These are phyloP conservation scores for Telmatochromis brichardi DNA, from an alignment of 2,113 vertebrate species.

Conservation along the genomic window DNA sequence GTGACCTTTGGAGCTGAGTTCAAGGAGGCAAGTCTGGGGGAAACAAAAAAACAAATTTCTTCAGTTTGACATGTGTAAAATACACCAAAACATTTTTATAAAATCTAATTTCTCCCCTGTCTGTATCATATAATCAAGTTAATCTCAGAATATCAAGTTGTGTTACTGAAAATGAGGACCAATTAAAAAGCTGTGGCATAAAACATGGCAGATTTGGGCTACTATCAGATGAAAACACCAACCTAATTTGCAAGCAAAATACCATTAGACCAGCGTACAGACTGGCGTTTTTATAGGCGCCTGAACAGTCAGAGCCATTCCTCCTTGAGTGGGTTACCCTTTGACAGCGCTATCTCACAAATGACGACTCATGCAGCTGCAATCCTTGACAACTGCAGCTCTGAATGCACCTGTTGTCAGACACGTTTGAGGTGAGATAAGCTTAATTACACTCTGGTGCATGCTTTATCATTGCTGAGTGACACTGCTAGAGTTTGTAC, in stretches of 20 bases:
- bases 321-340: slow-evolving; percentile 5
- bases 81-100: not conserved
- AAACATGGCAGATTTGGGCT: not conserved
- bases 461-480: slow-evolving; percentile 34
- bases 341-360: slow-evolving; percentile 40
- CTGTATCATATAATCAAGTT: not conserved
- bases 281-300: not conserved
- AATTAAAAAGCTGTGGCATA: not conserved
- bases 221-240: not conserved
- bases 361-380: slow-evolving; percentile 20
- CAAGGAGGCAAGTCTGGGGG: not conserved
- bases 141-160: not conserved
- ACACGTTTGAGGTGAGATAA: slow-evolving; percentile 39
- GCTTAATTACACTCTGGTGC: slow-evolving; percentile 33
- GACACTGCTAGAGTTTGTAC: slow-evolving; percentile 20
- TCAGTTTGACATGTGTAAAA: not conserved
- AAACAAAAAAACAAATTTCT: not conserved
- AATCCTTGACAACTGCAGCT: not conserved
- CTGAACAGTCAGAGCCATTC: not conserved
- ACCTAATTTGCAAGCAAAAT: not conserved
- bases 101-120: not conserved
- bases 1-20: slow-evolving; percentile 38
- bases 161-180: not conserved
- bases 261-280: not conserved
- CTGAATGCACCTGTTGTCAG: slow-evolving; percentile 51